Evolutionary conservation across 2,113 vertebrate species (phyloP).

Genomic region (Electrona antarctica): DNA sequence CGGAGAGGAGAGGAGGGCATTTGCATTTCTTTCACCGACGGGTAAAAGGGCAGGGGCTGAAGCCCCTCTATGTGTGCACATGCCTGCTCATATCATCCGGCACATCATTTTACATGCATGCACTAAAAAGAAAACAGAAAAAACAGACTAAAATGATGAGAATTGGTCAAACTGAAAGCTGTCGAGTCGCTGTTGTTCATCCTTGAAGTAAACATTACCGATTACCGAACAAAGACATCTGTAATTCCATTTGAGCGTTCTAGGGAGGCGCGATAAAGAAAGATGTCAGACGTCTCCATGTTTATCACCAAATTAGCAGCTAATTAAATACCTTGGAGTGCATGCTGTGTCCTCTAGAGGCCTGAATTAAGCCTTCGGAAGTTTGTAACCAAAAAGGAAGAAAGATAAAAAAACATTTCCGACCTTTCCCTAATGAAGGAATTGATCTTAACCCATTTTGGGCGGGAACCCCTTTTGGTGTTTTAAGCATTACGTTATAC

Average conservation of each 20-base stretch:
- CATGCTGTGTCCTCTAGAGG: slow-evolving; percentile 42
- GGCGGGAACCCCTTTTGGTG: too few species aligned
- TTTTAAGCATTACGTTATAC: too few species aligned
- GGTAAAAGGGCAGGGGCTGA: too few species aligned
- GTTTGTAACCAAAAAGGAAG: slow-evolving; percentile 18
- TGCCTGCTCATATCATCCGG: slow-evolving; percentile 16
- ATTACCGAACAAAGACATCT: slow-evolving; percentile 60
- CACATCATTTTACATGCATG: not conserved
- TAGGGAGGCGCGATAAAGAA: slow-evolving; percentile 41
- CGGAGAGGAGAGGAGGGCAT: too few species aligned
- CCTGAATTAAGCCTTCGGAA: slow-evolving; percentile 21
- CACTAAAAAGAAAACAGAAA: not conserved
- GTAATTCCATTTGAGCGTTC: slow-evolving; percentile 63
- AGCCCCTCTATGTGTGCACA: not conserved
- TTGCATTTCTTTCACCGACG: too few species aligned
- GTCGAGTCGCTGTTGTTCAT: slow-evolving; percentile 20
- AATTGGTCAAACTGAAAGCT: slow-evolving; percentile 25
- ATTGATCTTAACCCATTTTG: too few species aligned
- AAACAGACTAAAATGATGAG: slow-evolving; percentile 40
- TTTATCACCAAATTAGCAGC: slow-evolving; percentile 62
- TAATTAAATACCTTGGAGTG: slow-evolving; percentile 56
- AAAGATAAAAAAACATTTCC: slow-evolving; percentile 18
- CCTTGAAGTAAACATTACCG: slow-evolving; percentile 41
- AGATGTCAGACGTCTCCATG: slow-evolving; percentile 32
- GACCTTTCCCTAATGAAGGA: slow-evolving; percentile 21